Base-by-base conservation (phyloP, 2,888 invertebrate species). In the Ptychoptera contaminata region DNA sequence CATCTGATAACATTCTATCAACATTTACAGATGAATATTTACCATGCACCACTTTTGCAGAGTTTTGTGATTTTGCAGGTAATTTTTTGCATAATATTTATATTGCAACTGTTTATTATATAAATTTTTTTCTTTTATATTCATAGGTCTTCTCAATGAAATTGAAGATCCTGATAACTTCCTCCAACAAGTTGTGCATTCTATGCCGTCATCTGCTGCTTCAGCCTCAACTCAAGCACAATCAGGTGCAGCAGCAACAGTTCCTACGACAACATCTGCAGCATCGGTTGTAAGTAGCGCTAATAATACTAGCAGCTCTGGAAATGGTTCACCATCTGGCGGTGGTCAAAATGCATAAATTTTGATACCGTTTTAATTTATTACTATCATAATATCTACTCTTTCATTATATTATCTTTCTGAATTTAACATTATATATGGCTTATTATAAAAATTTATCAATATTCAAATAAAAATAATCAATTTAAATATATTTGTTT, bases 31-130 rank as follows among this genome's bases (percentile, higher is more conserved):
- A 92, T 55, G 92, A 94, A 63, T 72, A 91, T 56, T 70, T 93
- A 55, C 87, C 91, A 9, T 90, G 92, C 68, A 76, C 87, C 49
- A 86, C 88, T 12, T 84, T 94, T 65, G 76, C 74, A 8, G 94
- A 96, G 70, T 90, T 90, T 72, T 87, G 86, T 67, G 94, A 94
- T 76, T 88, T 92, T 52, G 76, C 82, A 54, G 90, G 91, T 65
- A 48, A 46, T 7, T 5, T 5, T 5, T 23, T 5, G 44, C 48
- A 56, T 51, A 29, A 40, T 12, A 15, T 12, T 30, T 15, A 1
- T 5, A 23, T 23, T 7, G 23, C 7, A 23, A 23, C 7, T 2
- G 16, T 16, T n/a, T 42, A 9, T 6, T 12, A 15, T 40, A n/a
- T 29, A 10, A n/a, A 31, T 15, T 42, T 44, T 8, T 7, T 2